Base-by-base conservation (phyloP, 1,140 invertebrate genomes). In the Drosophila nigrodunni region DNA sequence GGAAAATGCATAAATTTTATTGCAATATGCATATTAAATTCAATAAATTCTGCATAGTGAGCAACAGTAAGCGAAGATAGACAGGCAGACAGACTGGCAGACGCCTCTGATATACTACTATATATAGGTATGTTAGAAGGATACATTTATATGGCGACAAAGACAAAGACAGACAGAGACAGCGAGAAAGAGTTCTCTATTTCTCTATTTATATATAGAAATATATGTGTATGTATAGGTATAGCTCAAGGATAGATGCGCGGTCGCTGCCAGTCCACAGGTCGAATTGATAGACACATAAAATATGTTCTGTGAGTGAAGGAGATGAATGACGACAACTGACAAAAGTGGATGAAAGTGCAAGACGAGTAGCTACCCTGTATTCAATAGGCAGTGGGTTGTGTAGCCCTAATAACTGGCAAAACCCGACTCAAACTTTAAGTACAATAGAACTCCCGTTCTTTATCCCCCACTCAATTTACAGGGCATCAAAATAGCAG, bases 21-120 rank as follows among this genome's bases (percentile, higher is more conserved):
- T 77, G 74, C 83, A 87, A 88, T 87, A 87, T 87, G 83, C 83
- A 87, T 88, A 83, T 88, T 87, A 87, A 87, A 87, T 87, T 87
- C 83, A 88, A 88, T 87, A 88, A 87, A 87, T 87, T 87, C 82
- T 52, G 67, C 39, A 44, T 44, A 35, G 50, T 49, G 49, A 54
- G 52, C 43, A 66, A 50, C 57, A 68, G 49, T 34, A 41, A 39
- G 37, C 46, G 52, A 18, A 21, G 30, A 70, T 41, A 46, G 44
- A 46, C 15, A 55, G 64, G 11, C 59, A 10, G 9, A 18, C 43
- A 55, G 64, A 21, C 59, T n/a, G 9, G 18, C 43, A 49, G 46
- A 49, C 67, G 66, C 65, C 65, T 30, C 18, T 44, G 52, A 35
- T 68, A 59, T 41, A 50, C 61, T 30, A 15, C 6, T 9, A 0